Evolutionary conservation across 2,113 vertebrate species (phyloP), one percentile per base, ranked within the genome.

Genomic region (Cichladusa arquata): DNA sequence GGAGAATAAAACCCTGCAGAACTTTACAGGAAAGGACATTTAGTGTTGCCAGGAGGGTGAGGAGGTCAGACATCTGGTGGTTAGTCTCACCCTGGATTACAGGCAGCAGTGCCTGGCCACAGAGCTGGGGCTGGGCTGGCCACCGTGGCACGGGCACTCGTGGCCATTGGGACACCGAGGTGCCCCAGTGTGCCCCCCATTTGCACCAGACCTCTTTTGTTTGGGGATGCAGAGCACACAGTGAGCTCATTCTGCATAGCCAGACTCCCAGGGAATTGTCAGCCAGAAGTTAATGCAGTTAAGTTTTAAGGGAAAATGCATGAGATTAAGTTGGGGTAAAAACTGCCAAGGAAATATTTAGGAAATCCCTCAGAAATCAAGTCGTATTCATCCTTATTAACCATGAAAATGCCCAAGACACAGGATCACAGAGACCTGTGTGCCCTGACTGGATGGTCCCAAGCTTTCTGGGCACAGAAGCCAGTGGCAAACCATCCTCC

Each of bases 21-120:
- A 97, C 87, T 97, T 97, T 97, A 97, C 92, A 94, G 95, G 96
- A 96, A 97, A 97, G 93, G 97, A 94, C 94, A 92, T 92, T 96
- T 56, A 87, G 82, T 31, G 69, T 79, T 97, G 96, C 97, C 97
- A 97, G 77, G 69, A 93, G 97, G 97, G 96, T 97, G 97, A 97
- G 97, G 90, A 97, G 97, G 97, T 97, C 97, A 97, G 93, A 97
- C 97, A 97, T 98, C 97, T 98, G 97, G 95, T 96, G 93, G 36
- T 92, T 91, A 47, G 81, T 96, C 96, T 97, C 36, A 5, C 88
- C 92, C 95, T 78, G 91, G 88, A 95, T 95, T 94, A 61, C 81
- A 88, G 95, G 95, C 95, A 90, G 93, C 95, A 96, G 95, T 95
- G 73, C 80, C 80, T 0, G 2, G 88, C 84, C 2, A 1, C 0